Conservation (phyloP, 2,113 vertebrate genomes). For the Lasiurus borealis region DNA sequence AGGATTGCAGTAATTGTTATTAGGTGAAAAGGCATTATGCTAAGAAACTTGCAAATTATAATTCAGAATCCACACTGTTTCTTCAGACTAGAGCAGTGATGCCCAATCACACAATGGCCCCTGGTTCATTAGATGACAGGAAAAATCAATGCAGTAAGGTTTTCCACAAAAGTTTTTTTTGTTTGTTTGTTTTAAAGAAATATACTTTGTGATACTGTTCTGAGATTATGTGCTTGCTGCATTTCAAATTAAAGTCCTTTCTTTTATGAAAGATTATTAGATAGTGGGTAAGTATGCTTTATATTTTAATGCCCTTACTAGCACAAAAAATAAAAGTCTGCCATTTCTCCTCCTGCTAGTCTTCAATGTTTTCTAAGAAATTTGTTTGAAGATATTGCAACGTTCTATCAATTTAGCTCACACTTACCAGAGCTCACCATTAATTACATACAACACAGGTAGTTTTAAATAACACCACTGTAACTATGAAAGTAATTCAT, state of each 20-base stretch:
- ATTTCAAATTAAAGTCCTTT: conserved; percentile 5
- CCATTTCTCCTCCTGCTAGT: not conserved
- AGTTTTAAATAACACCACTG: conserved; percentile 20
- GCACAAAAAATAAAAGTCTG: not conserved
- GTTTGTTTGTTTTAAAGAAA: not conserved
- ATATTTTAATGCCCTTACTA: not conserved
- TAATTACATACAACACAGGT: not conserved
- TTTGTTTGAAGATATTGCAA: not conserved
- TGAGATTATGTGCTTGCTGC: not conserved
- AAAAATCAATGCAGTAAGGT: not conserved
- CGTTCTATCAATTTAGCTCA: not conserved
- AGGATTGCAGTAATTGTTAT: not conserved
- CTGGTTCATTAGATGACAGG: not conserved
- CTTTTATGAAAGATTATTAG: not conserved
- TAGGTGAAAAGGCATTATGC: not conserved
- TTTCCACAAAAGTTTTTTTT: not conserved
- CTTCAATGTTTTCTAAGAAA: conserved; percentile 9
- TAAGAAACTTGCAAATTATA: not conserved
- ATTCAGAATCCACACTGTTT: not conserved
- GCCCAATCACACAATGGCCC: too few relatives aligned
- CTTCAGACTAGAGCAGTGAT: not conserved
- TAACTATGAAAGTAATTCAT: conserved; percentile 1
- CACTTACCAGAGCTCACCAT: not conserved
- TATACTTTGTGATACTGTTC: not conserved
- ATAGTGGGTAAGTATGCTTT: not conserved